phyloP scores from a whole-genome alignment of 2,888 invertebrate genomes.

The Lutraria lutraria region DNA sequence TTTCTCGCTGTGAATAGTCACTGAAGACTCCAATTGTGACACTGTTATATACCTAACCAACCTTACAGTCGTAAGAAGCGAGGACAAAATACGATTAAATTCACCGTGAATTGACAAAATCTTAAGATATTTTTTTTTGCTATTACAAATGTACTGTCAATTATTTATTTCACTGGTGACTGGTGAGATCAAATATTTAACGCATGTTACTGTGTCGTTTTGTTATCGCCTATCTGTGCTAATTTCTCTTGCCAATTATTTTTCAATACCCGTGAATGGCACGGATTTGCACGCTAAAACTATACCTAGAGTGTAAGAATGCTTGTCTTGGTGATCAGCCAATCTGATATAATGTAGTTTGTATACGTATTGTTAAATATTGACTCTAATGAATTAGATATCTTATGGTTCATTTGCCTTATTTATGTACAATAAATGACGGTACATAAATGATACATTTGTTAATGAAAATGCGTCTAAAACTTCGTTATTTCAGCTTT shows the following conservation, averaged over 20 bases:
- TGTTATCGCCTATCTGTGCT: not conserved
- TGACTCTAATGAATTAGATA: not conserved
- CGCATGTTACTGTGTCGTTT: not conserved
- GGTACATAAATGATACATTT: no score
- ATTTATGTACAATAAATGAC: not conserved
- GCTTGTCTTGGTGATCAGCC: not conserved
- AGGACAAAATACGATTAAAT: not conserved
- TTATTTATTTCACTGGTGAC: not conserved
- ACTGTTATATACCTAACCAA: not conserved
- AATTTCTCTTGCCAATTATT: slow-evolving; percentile 2
- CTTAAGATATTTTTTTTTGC: not conserved
- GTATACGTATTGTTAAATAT: slow-evolving; percentile 14
- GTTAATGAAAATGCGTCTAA: no score
- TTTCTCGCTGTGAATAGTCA: not conserved
- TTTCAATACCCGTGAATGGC: not conserved
- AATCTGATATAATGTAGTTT: slow-evolving; percentile 9
- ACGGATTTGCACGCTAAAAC: not conserved
- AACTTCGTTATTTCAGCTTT: no score
- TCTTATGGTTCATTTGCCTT: not conserved
- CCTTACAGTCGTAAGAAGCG: not conserved
- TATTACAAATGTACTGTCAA: not conserved
- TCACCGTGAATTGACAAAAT: not conserved
- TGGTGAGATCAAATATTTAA: not conserved
- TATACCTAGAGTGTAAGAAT: not conserved
- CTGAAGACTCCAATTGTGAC: not conserved